These are phyloP conservation scores for Paradisaea rubra DNA, from an alignment of 2,113 vertebrate species.

Conservation along the genomic window DNA sequence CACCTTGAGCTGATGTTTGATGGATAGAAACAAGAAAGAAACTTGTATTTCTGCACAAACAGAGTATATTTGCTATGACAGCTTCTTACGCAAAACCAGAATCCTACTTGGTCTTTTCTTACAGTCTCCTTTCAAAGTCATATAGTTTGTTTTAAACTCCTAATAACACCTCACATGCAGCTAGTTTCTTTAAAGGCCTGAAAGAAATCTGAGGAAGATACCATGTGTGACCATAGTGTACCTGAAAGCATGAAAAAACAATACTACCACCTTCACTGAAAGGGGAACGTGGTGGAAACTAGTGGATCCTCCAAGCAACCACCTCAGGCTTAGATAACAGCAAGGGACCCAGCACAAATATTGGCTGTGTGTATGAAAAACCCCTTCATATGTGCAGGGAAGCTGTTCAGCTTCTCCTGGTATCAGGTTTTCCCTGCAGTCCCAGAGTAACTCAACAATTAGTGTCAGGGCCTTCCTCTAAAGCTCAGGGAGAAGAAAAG, in stretches of 20 bases:
- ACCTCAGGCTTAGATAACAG: background rate
- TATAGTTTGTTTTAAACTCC: background rate
- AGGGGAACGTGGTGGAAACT: rapidly evolving
- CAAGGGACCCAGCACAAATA: background rate
- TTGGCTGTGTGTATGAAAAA: background rate
- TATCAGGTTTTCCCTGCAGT: background rate
- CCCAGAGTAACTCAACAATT: background rate
- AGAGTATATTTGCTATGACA: background rate
- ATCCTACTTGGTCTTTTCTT: background rate
- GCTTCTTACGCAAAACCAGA: background rate
- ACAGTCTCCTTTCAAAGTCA: background rate
- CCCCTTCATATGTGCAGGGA: rapidly evolving
- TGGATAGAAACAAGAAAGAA: background rate
- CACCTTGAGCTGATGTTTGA: background rate
- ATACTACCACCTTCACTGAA: background rate
- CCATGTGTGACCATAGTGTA: background rate
- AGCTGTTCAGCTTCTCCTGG: background rate
- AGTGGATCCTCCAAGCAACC: background rate
- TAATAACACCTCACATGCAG: background rate
- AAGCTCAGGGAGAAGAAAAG: background rate
- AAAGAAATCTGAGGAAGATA: background rate
- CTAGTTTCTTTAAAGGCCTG: background rate
- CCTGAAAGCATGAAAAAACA: background rate
- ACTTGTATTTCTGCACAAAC: background rate
- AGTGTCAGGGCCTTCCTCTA: background rate